Base-by-base conservation (phyloP, 92 coral and sea anemone species). In the Phenganax subtilis region DNA sequence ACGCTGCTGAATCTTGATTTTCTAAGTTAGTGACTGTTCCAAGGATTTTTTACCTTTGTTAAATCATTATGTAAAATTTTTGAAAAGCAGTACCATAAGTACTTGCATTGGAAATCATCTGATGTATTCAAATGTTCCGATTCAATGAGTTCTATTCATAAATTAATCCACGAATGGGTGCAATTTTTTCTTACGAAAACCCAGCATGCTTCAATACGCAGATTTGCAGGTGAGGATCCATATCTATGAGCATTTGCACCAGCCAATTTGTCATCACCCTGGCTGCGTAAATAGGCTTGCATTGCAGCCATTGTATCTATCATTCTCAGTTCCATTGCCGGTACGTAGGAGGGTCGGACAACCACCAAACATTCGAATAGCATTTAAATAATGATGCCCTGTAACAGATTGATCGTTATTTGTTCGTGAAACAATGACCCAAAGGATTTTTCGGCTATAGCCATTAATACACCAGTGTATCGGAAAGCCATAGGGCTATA, bases 141-240 rank as follows among this genome's bases (percentile, higher is more conserved):
- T 73, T 73, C 78, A 12, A 73, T 58, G 11, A 73, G 59, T 5
- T 73, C 78, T 73, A 51, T 73, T 5, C 51, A 73, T 8, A 73
- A 73, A 25, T 73, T 47, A 0, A 73, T 73, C 78, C 78, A 70
- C 78, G 60, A 73, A 25, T 73, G 3, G 53, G 54, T 31, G 7
- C 58, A 20, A 30, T 73, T 73, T 44, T 73, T 73, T 6, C 57
- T 57, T 15, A 75, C 29, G 25, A 54, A 75, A 16, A 66, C 20
- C 75, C 80, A 75, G 66, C 80, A 75, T 11, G 65, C 55, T 31
- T 75, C 80, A 55, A 75, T 75, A 12, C 66, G 80, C 31, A 55
- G 80, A 52, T 75, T 75, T 51, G 80, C 80, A 52, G 80, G 80
- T 57, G 80, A 75, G 4, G 80, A 75, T 16, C 80, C 80, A 75